Conservation (phyloP, 1,140 invertebrate species). For the Trichonephila clavata region DNA sequence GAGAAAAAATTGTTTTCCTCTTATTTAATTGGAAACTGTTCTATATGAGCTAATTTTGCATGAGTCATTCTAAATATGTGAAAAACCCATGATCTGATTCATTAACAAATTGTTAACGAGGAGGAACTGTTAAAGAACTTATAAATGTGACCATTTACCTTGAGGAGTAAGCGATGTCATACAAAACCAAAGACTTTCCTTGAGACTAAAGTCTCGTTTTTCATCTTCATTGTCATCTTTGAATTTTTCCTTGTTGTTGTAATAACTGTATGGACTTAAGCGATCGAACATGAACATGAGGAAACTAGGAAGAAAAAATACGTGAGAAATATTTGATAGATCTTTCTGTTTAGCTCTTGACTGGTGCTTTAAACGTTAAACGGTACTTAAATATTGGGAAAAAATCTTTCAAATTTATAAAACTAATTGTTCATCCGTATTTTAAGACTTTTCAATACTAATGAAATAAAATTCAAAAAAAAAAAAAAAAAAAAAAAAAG, state of each 20-base stretch:
- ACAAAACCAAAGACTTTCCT: constrained; percentile 99
- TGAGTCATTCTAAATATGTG: too few relatives aligned
- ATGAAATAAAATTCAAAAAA: too few relatives aligned
- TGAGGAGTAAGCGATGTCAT: constrained; percentile 99
- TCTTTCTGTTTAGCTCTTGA: not conserved
- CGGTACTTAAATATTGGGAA: too few relatives aligned
- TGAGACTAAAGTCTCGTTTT: constrained; percentile 96
- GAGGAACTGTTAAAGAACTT: too few relatives aligned
- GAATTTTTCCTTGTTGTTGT: constrained; percentile 96
- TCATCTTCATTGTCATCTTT: constrained; percentile 93
- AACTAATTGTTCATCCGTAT: too few relatives aligned
- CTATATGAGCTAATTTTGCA: too few relatives aligned
- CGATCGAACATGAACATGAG: constrained; percentile 97
- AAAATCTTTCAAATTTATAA: too few relatives aligned
- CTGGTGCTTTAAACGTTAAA: not conserved
- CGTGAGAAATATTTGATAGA: not conserved
- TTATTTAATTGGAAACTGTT: not conserved
- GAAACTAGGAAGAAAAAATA: constrained; percentile 87
- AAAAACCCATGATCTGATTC: too few relatives aligned
- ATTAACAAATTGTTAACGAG: too few relatives aligned
- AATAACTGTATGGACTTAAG: constrained; percentile 94
- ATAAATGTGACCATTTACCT: constrained; percentile 79
- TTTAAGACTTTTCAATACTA: too few relatives aligned
- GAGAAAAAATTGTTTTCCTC: not conserved
- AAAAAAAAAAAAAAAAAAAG: too few relatives aligned